Percentiles rank a stretch among this genome's conserved stretches.
These are phyloP conservation scores for Candoia aspera DNA, from an alignment of 2,113 vertebrate genomes.

Conservation along the genomic window DNA sequence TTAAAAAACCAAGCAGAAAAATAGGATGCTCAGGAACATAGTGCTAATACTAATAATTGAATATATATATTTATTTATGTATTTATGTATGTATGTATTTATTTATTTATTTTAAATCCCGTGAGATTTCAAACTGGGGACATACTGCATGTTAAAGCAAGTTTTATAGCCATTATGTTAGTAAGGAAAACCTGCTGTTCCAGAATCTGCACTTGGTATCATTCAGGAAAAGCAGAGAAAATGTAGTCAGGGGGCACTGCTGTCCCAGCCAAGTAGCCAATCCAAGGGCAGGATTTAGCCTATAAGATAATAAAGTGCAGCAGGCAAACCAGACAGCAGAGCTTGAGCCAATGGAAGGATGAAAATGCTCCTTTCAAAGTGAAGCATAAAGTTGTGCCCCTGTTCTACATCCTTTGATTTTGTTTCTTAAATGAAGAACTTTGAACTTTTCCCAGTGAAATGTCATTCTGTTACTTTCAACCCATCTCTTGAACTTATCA, in stretches of 20 bases:
- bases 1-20: not conserved
- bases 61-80: too few relatives aligned
- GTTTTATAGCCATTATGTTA: not conserved
- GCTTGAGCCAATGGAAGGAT: not conserved
- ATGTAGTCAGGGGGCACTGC: not conserved
- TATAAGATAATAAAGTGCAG: not conserved
- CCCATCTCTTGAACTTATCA: not conserved
- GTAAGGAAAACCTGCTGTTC: not conserved
- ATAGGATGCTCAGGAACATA: not conserved
- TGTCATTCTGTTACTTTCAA: not conserved
- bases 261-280: not conserved
- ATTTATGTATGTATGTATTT: too few relatives aligned
- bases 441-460: not conserved
- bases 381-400: not conserved
- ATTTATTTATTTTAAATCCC: too few relatives aligned
- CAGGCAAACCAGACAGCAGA: not conserved
- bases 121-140: not conserved
- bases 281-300: not conserved
- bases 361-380: not conserved
- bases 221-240: not conserved
- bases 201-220: not conserved
- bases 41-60: not conserved
- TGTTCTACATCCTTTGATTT: not conserved
- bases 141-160: not conserved
- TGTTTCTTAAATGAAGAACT: not conserved